Evolutionary conservation across 1,140 invertebrate species (phyloP), one percentile per base, ranked within the genome.

Genomic region (Sesamia nonagrioides): DNA sequence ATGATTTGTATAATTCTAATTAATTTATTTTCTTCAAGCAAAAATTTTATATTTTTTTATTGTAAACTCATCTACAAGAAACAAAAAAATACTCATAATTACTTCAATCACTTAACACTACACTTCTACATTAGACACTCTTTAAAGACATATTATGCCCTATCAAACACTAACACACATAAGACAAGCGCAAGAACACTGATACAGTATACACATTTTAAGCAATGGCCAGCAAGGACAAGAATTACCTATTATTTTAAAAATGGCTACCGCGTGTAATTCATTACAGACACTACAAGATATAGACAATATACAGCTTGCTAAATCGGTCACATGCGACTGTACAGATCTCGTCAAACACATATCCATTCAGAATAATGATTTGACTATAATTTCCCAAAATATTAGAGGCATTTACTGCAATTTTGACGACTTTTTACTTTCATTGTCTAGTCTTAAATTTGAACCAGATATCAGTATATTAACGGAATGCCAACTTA

Each of bases 401-500:
- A 58, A 58, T 9, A 58, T 58, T 33, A 58, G 54, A 58, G 54
- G 54, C 54, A 58, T 33, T 58, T 58, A 21, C 21, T 58, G 54
- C 17, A 58, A 58, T 58, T 58, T 58, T 5, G 54, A 58, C 9
- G 54, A 52, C n/a, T 52, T 52, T 27, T 52, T 52, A 58, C 54
- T 58, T 58, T 33, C 54, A 58, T 58, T 58, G 9, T 58, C 54
- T 33, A 33, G 18, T 58, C 54, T 58, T 58, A n/a, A n/a, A n/a
- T 58, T 54, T 18, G 52, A 54, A 54, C 18, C 52, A 0, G 52
- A 54, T 17, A 54, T 7, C 8, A 54, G 18, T 8, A 54, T 54
- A 18, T 54, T 54, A 54, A 54, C 52, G n/a, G 52, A 54, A 54
- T 54, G n/a, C 52, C n/a, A 54, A 54, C 52, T 54, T 54, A 54